A percentile compares a stretch with the other conserved stretches of the same genome.
phyloP scores from a whole-genome alignment of 2,797 vertebrate species.

The Ambastaia sidthimunki region DNA sequence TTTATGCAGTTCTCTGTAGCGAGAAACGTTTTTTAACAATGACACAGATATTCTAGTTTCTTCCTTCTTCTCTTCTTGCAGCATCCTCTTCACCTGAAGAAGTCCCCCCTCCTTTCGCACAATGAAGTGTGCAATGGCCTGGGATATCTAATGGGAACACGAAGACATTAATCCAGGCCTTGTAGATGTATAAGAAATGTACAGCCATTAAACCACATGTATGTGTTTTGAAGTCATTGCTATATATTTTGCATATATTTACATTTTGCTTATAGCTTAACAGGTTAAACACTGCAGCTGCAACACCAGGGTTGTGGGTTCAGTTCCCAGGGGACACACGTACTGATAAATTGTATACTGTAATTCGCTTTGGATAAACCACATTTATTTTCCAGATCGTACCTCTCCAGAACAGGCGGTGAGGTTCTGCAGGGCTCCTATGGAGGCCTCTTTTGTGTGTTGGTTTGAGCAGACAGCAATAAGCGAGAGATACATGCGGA shows the following conservation, averaged over 20 bases:
- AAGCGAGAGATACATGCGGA: conserved; percentile 92
- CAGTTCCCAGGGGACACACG: too few species aligned
- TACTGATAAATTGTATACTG: too few species aligned
- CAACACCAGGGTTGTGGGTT: too few species aligned
- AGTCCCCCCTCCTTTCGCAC: conserved; percentile 85
- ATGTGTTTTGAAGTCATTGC: not conserved
- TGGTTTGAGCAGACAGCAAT: conserved; percentile 86
- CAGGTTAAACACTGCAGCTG: not conserved
- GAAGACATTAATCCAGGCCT: not conserved
- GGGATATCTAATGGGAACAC: conserved; percentile 75
- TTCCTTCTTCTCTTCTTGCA: conserved; percentile 71
- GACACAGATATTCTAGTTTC: conserved; percentile 80
- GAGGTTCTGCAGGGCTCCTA: conserved; percentile 94
- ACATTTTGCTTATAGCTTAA: not conserved
- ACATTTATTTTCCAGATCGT: conserved; percentile 8
- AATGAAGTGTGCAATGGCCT: conserved; percentile 78
- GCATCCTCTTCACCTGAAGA: conserved; percentile 79
- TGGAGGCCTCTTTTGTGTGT: conserved; percentile 85
- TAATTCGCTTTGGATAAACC: not conserved
- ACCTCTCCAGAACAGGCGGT: conserved; percentile 86
- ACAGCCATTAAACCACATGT: not conserved
- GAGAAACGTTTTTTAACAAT: conserved; percentile 85
- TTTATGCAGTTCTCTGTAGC: conserved; percentile 78
- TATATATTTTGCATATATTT: not conserved
- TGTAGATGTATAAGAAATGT: not conserved